Percentiles rank a stretch among this genome's conserved stretches.
phyloP scores from a whole-genome alignment of 2,797 vertebrate species.

The Hyperoplus lanceolatus region DNA sequence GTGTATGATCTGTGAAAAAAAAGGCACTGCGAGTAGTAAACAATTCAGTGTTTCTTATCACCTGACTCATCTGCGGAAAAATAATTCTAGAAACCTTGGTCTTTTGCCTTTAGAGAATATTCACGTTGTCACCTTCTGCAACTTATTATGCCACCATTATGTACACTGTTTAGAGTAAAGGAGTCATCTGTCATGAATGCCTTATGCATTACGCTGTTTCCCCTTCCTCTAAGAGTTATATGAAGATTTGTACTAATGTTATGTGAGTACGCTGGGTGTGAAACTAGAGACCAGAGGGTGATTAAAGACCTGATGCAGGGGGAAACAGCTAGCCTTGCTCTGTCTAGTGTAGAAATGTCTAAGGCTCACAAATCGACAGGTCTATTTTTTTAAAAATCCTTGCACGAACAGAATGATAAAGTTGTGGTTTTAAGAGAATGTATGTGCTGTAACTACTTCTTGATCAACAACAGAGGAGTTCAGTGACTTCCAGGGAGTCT shows the following conservation, averaged over 20 bases:
- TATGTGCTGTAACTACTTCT: neutral
- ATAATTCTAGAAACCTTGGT: conserved; percentile 25
- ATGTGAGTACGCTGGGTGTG: neutral
- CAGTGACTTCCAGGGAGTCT: neutral
- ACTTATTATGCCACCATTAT: neutral
- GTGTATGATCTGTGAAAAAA: conserved; percentile 23
- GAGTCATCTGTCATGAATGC: conserved; percentile 1
- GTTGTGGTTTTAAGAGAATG: neutral
- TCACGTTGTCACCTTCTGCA: neutral
- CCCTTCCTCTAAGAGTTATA: neutral
- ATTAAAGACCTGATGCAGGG: neutral
- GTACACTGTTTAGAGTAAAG: neutral
- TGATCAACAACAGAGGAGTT: neutral
- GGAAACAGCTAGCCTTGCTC: neutral
- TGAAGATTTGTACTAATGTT: neutral
- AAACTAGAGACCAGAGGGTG: neutral
- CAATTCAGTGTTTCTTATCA: conserved; percentile 43
- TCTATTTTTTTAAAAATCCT: neutral
- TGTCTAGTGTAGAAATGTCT: neutral
- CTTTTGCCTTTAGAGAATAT: conserved; percentile 12
- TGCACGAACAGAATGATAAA: conserved; percentile 5
- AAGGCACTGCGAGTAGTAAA: conserved; percentile 19
- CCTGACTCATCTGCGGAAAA: conserved; percentile 29
- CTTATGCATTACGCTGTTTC: neutral
- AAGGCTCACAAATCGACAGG: neutral